A percentile compares a stretch with the other conserved stretches of the same genome.
phyloP scores from a whole-genome alignment of 2,113 vertebrate genomes.

The Drymodes brunneopygia region DNA sequence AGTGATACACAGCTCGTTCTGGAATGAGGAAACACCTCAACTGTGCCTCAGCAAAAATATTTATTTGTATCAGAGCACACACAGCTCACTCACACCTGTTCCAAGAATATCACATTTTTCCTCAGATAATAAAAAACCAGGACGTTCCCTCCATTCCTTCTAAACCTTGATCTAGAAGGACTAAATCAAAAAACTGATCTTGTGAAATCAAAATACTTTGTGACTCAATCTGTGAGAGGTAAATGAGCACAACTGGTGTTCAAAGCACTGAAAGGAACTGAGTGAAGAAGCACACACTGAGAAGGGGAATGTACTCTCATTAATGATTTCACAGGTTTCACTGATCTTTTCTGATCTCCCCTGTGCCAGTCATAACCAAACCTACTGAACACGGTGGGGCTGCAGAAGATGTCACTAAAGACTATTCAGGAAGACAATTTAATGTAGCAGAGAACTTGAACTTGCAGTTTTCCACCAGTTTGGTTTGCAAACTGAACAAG shows the following conservation, averaged over 20 bases:
- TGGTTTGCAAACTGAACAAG: background rate
- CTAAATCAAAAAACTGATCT: background rate
- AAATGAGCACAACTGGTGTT: background rate
- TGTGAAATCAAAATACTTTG: background rate
- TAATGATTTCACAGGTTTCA: background rate
- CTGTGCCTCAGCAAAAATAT: background rate
- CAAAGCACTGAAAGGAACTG: background rate
- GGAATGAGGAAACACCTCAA: background rate
- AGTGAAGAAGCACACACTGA: background rate
- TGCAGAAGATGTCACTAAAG: background rate
- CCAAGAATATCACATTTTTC: background rate
- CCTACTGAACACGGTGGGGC: fast-evolving
- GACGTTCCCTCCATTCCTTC: background rate
- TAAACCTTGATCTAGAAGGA: background rate
- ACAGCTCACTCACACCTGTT: background rate
- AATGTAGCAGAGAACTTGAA: fast-evolving
- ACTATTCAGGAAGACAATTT: background rate
- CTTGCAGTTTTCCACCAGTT: background rate
- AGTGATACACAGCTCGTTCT: background rate
- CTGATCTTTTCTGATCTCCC: background rate
- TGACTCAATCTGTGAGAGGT: background rate
- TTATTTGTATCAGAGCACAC: background rate
- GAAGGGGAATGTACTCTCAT: background rate
- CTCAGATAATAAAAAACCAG: background rate
- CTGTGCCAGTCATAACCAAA: background rate